A percentile compares a stretch with the other conserved stretches of the same genome.
Conservation (phyloP, 2,797 vertebrate species). For the Prunella strophiata region DNA sequence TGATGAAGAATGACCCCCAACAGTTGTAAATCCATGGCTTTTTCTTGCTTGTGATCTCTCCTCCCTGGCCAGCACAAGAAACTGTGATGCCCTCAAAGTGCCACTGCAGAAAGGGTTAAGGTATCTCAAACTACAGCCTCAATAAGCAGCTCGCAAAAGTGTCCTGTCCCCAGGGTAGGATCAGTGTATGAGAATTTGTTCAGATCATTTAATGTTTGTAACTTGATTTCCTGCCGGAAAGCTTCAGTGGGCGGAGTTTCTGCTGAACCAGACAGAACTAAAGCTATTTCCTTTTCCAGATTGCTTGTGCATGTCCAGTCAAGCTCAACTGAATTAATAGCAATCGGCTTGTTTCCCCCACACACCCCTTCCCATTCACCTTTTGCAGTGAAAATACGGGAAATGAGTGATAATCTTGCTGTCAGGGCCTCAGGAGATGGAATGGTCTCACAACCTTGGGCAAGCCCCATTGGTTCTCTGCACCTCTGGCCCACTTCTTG, state of each 20-base stretch:
- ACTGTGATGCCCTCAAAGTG: not conserved
- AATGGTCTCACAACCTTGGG: not conserved
- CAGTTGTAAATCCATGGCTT: not conserved
- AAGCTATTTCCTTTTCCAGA: constrained; percentile 65
- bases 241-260: constrained; percentile 65
- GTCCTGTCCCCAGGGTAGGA: constrained; percentile 64
- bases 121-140: constrained; percentile 19
- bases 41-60: not conserved
- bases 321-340: constrained; percentile 57
- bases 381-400: not conserved
- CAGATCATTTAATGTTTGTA: constrained; percentile 69
- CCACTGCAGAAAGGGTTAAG: constrained; percentile 56
- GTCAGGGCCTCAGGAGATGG: not conserved
- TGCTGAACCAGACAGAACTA: constrained; percentile 64
- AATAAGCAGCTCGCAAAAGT: constrained; percentile 17
- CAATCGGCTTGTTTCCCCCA: constrained; percentile 16
- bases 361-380: constrained; percentile 62
- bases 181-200: constrained; percentile 70
- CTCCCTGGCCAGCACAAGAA: not conserved
- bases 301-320: constrained; percentile 66
- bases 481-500: not conserved
- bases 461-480: not conserved
- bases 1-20: not conserved
- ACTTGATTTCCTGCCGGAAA: constrained; percentile 71
- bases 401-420: constrained; percentile 9